A percentile compares a stretch with the other conserved stretches of the same genome.
These are phyloP conservation scores for Nowickia ferox DNA, from an alignment of 2,888 invertebrate species.

Conservation along the genomic window DNA sequence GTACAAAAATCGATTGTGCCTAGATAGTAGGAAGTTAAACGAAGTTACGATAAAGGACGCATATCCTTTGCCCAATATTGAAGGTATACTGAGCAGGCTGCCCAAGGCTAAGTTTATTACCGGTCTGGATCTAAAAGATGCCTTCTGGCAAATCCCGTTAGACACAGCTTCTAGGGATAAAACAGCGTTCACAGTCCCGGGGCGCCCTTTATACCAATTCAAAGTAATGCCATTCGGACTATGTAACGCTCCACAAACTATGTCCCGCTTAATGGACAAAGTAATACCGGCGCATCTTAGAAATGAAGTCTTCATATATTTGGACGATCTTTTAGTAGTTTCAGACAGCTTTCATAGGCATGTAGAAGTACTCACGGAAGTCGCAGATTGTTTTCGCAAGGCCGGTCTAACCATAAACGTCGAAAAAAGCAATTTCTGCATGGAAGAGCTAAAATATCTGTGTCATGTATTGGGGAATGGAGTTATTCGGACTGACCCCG, in stretches of 20 bases:
- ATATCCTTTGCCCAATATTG: constrained; percentile 66
- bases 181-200: constrained; percentile 29
- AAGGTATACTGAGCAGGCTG: constrained; percentile 63
- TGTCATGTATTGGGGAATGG: constrained; percentile 52
- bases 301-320: constrained; percentile 42
- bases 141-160: constrained; percentile 6
- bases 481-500: constrained; percentile 47
- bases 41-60: constrained; percentile 60
- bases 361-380: neutral
- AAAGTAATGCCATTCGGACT: too few relatives aligned
- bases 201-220: too few relatives aligned
- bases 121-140: too few relatives aligned
- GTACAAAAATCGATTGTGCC: constrained; percentile 4
- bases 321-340: constrained; percentile 34
- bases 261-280: constrained; percentile 48
- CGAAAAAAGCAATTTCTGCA: neutral
- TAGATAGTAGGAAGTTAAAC: constrained; percentile 40
- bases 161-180: constrained; percentile 17
- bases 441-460: constrained; percentile 43
- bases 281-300: constrained; percentile 11
- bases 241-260: too few relatives aligned
- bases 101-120: constrained; percentile 57
- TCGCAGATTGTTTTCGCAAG: neutral
- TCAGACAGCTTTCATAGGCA: neutral
- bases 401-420: constrained; percentile 2